A percentile compares a stretch with the other conserved stretches of the same genome.
phyloP scores from a whole-genome alignment of 2,797 vertebrate species.

The Carcharodon carcharias region DNA sequence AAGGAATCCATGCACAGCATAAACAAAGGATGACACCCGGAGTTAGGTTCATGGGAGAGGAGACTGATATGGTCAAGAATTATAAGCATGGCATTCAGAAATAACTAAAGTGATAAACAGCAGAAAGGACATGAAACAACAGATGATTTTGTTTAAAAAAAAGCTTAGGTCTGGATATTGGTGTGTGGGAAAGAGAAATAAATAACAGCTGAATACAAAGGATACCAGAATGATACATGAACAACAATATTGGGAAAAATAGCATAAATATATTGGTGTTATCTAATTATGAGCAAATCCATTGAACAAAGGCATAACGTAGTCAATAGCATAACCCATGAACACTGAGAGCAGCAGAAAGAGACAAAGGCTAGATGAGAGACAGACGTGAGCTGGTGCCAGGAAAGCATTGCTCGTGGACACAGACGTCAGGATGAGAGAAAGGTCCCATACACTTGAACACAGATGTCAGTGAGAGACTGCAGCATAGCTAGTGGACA shows the following conservation, averaged over 20 bases:
- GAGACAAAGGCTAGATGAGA: conserved; percentile 31
- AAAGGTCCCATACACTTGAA: conserved; percentile 12
- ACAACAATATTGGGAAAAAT: conserved; percentile 1
- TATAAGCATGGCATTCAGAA: conserved; percentile 28
- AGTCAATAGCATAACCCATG: not conserved
- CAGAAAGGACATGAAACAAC: not conserved
- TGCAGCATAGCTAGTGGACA: conserved; percentile 36
- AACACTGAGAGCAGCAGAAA: conserved; percentile 10
- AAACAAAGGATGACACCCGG: conserved; percentile 32
- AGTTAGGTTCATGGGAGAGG: conserved; percentile 25
- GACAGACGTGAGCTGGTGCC: conserved; percentile 5
- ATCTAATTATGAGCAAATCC: conserved; percentile 30
- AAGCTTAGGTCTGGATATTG: not conserved
- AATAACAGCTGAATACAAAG: conserved; percentile 13
- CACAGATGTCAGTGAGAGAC: conserved; percentile 18
- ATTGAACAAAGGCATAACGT: not conserved
- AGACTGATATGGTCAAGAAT: conserved; percentile 26
- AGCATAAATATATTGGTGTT: not conserved
- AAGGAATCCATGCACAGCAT: conserved; percentile 22
- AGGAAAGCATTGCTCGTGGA: conserved; percentile 21
- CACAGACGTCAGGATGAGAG: conserved; percentile 25
- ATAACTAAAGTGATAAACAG: conserved; percentile 25
- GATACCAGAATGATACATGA: not conserved
- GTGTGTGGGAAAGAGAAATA: conserved; percentile 25
- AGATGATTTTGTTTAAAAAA: conserved; percentile 10